These are phyloP conservation scores for Forpus xanthops DNA, from an alignment of 2,797 vertebrate genomes.

Conservation along the genomic window DNA sequence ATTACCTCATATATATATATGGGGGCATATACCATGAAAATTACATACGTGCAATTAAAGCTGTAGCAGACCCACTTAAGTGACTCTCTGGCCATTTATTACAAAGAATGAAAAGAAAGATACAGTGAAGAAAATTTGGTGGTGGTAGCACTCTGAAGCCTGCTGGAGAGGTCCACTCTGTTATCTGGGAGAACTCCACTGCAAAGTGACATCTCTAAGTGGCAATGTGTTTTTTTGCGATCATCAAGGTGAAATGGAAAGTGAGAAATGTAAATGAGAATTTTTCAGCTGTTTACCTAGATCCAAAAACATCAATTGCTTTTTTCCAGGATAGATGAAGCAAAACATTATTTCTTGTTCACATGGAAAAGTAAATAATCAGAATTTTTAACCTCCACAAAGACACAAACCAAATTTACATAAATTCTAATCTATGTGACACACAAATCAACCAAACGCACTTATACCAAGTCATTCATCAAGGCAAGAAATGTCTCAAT, in stretches of 20 bases:
- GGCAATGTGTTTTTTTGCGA: neutral
- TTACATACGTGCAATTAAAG: neutral
- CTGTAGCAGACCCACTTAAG: neutral
- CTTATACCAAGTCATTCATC: neutral
- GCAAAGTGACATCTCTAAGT: rapidly evolving
- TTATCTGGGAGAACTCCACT: neutral
- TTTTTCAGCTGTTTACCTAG: neutral
- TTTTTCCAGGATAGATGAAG: neutral
- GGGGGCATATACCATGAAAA: neutral
- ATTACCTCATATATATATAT: neutral
- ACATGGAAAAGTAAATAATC: neutral
- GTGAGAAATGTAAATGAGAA: neutral
- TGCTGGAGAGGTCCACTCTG: neutral
- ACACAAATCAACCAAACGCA: neutral
- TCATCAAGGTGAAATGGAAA: neutral
- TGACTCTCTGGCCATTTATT: rapidly evolving
- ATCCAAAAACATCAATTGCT: neutral
- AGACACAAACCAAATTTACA: neutral
- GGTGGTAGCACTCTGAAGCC: neutral
- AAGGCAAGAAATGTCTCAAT: neutral
- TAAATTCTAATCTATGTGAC: neutral
- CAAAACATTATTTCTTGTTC: neutral
- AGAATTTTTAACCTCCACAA: neutral
- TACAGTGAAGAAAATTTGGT: neutral
- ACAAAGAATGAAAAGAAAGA: neutral